These are phyloP conservation scores for Epirrhoe tristata DNA, from an alignment of 2,888 invertebrate genomes.

Conservation along the genomic window DNA sequence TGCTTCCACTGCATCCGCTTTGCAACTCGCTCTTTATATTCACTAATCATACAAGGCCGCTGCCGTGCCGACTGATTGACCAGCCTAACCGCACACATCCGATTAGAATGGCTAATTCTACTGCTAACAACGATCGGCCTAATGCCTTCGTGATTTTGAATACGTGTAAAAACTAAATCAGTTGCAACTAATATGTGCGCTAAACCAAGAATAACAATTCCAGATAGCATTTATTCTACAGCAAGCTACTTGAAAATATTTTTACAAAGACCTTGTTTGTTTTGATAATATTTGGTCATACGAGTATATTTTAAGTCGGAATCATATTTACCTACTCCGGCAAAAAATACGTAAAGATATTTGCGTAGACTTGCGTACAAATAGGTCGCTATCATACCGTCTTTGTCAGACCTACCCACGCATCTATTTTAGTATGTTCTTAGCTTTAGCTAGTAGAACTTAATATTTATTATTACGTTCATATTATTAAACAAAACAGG, in stretches of 20 bases:
- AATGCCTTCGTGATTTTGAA: neutral
- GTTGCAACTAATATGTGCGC: neutral
- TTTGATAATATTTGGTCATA: neutral
- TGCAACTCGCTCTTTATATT: constrained; percentile 69
- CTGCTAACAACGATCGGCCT: constrained; percentile 47
- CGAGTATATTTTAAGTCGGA: neutral
- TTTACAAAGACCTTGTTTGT: constrained; percentile 1
- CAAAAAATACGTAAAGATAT: constrained; percentile 33
- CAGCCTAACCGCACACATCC: constrained; percentile 71
- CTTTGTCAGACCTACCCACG: constrained; percentile 55
- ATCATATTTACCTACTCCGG: constrained; percentile 1
- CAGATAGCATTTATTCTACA: neutral
- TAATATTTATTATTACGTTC: constrained; percentile 4
- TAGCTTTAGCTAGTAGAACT: constrained; percentile 25
- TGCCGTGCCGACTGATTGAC: constrained; percentile 71
- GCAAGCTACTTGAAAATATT: neutral
- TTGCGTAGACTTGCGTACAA: constrained; percentile 42
- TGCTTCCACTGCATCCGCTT: constrained; percentile 76
- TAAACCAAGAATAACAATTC: neutral
- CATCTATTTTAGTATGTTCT: constrained; percentile 49
- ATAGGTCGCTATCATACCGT: constrained; percentile 48
- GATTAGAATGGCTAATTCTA: constrained; percentile 62
- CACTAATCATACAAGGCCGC: constrained; percentile 77
- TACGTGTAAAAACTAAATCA: constrained; percentile 4
- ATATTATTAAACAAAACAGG: too few relatives aligned